Evolutionary conservation across 2,113 vertebrate genomes (phyloP).

Genomic region (Cairina moschata): DNA sequence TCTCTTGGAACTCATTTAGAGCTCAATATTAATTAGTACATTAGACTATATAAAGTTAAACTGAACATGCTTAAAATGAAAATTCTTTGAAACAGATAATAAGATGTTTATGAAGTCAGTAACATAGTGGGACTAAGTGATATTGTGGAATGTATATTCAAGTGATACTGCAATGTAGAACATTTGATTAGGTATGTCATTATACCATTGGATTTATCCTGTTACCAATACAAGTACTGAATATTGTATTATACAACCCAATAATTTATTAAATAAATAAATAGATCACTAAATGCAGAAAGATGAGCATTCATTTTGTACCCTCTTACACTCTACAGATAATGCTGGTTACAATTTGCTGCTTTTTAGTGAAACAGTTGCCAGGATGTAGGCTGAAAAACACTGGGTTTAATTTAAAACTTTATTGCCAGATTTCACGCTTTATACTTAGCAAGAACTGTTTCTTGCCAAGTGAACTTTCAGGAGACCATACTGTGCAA

Average conservation of each 20-base stretch:
- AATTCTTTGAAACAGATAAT: not conserved
- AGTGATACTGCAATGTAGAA: not conserved
- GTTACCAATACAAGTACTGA: not conserved
- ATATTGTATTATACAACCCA: not conserved
- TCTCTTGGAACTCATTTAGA: not conserved
- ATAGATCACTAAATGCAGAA: not conserved
- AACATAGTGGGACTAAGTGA: not conserved
- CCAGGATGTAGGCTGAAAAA: conserved; percentile 34
- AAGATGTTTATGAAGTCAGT: not conserved
- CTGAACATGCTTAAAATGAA: not conserved
- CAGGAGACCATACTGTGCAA: conserved; percentile 30
- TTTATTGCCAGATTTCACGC: conserved; percentile 58
- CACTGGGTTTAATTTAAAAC: conserved; percentile 36
- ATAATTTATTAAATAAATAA: not conserved
- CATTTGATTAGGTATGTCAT: not conserved
- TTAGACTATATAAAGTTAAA: not conserved
- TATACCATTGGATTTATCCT: not conserved
- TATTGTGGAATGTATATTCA: not conserved
- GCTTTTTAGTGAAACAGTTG: conserved; percentile 7
- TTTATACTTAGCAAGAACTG: conserved; percentile 44
- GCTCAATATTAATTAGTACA: not conserved
- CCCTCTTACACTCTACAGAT: not conserved
- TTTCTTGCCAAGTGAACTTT: conserved; percentile 40
- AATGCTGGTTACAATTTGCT: not conserved
- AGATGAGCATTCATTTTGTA: conserved; percentile 14